Evolutionary conservation across 2,797 vertebrate genomes (phyloP).

Genomic region (Scolopax rusticola): DNA sequence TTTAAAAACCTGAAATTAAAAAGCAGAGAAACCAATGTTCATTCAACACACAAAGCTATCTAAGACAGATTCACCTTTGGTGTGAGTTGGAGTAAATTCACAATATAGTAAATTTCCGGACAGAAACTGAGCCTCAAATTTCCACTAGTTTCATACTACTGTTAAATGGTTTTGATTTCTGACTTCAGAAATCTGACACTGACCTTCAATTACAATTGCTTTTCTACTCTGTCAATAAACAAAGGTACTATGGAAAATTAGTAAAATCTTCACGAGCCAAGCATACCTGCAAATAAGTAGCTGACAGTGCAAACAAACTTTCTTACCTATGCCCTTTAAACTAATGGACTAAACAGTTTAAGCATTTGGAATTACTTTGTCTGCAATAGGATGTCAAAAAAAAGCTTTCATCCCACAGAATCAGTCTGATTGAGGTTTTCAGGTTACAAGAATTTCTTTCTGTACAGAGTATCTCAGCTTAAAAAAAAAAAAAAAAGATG

Average conservation of each 20-base stretch:
- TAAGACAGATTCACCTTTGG: neutral
- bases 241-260: constrained; percentile 41
- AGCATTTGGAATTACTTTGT: constrained; percentile 49
- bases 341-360: constrained; percentile 19
- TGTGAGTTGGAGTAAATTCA: neutral
- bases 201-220: neutral
- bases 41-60: neutral
- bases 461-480: neutral
- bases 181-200: neutral
- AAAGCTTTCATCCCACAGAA: neutral
- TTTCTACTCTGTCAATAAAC: neutral
- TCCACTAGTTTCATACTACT: neutral
- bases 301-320: constrained; percentile 29
- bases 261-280: neutral
- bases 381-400: neutral
- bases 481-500: neutral
- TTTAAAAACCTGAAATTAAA: neutral
- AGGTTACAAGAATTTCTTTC: neutral
- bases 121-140: neutral
- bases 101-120: neutral
- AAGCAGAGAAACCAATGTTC: neutral
- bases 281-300: neutral
- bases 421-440: neutral
- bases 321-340: constrained; percentile 28
- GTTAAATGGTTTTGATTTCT: neutral